Evolutionary conservation across 2,113 vertebrate genomes (phyloP).

Genomic region (Oreotrochilus melanogaster): DNA sequence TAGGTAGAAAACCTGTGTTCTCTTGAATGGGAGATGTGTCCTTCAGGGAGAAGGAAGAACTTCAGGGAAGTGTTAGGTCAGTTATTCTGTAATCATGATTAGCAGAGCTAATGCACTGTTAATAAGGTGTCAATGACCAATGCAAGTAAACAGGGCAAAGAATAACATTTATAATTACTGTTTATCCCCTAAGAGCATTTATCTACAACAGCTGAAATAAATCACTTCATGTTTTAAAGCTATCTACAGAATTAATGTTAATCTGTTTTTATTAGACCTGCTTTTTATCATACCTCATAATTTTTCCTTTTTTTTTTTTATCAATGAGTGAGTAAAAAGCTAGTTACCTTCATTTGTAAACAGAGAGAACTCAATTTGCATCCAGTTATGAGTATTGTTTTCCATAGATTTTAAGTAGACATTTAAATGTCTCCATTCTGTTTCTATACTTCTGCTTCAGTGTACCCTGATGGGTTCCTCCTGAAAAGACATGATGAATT

Average conservation of each 20-base stretch:
- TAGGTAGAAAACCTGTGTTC: background rate
- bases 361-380: background rate
- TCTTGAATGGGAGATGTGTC: background rate
- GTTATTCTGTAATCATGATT: background rate
- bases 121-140: slow-evolving; percentile 44
- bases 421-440: background rate
- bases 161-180: slow-evolving; percentile 10
- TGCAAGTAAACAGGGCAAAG: slow-evolving; percentile 34
- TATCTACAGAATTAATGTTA: background rate
- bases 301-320: background rate
- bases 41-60: background rate
- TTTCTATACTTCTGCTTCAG: background rate
- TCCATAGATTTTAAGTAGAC: background rate
- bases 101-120: slow-evolving; percentile 18
- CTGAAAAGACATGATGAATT: background rate
- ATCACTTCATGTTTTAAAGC: background rate
- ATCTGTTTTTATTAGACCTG: background rate
- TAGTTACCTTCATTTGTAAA: background rate
- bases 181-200: slow-evolving; percentile 37
- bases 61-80: background rate
- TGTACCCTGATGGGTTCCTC: background rate
- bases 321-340: background rate
- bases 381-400: background rate
- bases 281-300: background rate
- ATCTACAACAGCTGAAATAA: slow-evolving; percentile 23